A percentile compares a stretch with the other conserved stretches of the same genome.
Conservation (phyloP, 2,888 invertebrate genomes). For the Lycia hirtaria region DNA sequence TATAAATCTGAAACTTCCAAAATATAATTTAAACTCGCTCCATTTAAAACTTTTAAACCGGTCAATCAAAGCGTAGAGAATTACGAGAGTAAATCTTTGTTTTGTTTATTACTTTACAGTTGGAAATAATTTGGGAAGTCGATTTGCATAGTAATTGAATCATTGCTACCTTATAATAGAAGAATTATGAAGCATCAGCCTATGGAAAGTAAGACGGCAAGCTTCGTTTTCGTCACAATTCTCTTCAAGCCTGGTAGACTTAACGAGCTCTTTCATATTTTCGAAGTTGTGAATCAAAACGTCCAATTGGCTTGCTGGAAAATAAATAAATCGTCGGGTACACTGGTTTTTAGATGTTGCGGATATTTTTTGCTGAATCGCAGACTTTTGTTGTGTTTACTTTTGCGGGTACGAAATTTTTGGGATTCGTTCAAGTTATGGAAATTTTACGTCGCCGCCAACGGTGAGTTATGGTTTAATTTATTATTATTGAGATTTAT, state of each 20-base stretch:
- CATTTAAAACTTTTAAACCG: slow-evolving; percentile 23
- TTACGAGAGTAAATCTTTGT: slow-evolving; percentile 25
- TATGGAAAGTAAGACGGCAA: slow-evolving; percentile 55
- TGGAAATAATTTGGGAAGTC: slow-evolving; percentile 19
- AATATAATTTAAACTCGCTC: slow-evolving; percentile 11
- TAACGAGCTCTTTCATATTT: slow-evolving; percentile 61
- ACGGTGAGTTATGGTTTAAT: slow-evolving; percentile 46
- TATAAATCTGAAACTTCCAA: slow-evolving; percentile 48
- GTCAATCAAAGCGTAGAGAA: slow-evolving; percentile 26
- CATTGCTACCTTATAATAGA: slow-evolving; percentile 55
- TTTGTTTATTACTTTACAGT: slow-evolving; percentile 23
- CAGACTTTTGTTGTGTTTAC: slow-evolving; percentile 35
- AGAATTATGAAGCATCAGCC: slow-evolving; percentile 52
- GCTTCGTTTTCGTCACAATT: slow-evolving; percentile 56
- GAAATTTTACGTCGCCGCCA: slow-evolving; percentile 39
- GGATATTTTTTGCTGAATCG: slow-evolving; percentile 33
- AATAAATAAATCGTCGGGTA: slow-evolving; percentile 41
- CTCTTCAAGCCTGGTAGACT: slow-evolving; percentile 47
- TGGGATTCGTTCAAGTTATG: slow-evolving; percentile 42
- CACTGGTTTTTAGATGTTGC: slow-evolving; percentile 36
- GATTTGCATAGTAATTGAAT: slow-evolving; percentile 31
- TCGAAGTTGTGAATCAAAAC: slow-evolving; percentile 64
- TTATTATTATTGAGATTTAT: slow-evolving; percentile 44
- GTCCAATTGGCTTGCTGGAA: slow-evolving; percentile 66
- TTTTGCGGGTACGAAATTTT: slow-evolving; percentile 39